A percentile compares a stretch with the other conserved stretches of the same genome.
These are phyloP conservation scores for Tuberolachnus salignus DNA, from an alignment of 2,888 invertebrate species.

Conservation along the genomic window DNA sequence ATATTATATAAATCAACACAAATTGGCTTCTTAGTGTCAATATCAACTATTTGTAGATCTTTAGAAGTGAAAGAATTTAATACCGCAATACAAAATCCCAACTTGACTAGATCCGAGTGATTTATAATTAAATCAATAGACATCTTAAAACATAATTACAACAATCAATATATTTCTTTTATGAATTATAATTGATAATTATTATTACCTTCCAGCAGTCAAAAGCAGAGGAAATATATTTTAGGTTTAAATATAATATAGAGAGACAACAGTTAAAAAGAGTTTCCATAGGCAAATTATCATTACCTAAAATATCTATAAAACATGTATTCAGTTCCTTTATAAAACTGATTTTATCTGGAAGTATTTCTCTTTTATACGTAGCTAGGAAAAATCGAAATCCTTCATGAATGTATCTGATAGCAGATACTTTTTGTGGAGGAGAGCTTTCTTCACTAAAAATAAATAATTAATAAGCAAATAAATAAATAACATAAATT, in stretches of 20 bases:
- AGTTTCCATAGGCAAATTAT: conserved; percentile 43
- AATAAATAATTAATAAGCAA: not conserved
- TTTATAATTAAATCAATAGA: not conserved
- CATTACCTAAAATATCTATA: conserved; percentile 6
- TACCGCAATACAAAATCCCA: conserved; percentile 38
- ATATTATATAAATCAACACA: conserved; percentile 13
- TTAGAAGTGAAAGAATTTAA: conserved; percentile 25
- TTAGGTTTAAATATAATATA: conserved; percentile 3
- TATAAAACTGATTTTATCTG: not conserved
- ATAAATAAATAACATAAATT: not conserved
- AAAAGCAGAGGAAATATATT: not conserved
- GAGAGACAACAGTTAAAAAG: conserved; percentile 46
- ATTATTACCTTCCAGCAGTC: conserved; percentile 43
- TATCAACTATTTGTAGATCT: conserved; percentile 1
- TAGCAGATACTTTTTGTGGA: conserved; percentile 35
- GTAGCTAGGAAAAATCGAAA: conserved; percentile 43
- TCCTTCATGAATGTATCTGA: conserved; percentile 46
- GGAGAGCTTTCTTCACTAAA: conserved; percentile 41
- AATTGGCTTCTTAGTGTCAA: conserved; percentile 8
- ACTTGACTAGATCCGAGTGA: conserved; percentile 29
- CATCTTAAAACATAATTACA: conserved; percentile 8
- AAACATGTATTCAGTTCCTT: not conserved
- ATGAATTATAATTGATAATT: not conserved
- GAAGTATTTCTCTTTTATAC: not conserved
- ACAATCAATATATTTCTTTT: not conserved